A percentile compares a stretch with the other conserved stretches of the same genome.
Evolutionary conservation across 2,888 invertebrate genomes (phyloP).

Genomic region (Eupithecia exiguata): DNA sequence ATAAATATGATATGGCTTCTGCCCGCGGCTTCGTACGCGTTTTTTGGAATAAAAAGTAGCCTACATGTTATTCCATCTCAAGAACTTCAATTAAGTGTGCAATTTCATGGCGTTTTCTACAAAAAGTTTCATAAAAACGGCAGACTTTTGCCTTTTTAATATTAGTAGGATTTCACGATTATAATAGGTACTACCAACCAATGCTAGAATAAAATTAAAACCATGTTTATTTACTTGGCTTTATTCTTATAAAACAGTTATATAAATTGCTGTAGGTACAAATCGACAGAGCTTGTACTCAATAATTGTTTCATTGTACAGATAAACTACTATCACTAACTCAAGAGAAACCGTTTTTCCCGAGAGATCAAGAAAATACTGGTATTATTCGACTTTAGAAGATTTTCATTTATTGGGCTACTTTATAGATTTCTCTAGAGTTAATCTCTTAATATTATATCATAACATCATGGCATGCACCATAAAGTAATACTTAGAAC

Average conservation of each 20-base stretch:
- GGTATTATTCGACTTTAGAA: slow-evolving; percentile 27
- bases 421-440: slow-evolving; percentile 21
- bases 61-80: too few relatives aligned
- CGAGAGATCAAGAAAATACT: slow-evolving; percentile 42
- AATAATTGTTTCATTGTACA: slow-evolving; percentile 28
- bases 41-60: too few relatives aligned
- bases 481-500: slow-evolving; percentile 12
- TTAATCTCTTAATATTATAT: slow-evolving; percentile 17
- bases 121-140: too few relatives aligned
- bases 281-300: slow-evolving; percentile 57
- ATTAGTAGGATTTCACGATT: not conserved
- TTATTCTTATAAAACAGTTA: slow-evolving; percentile 78
- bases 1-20: too few relatives aligned
- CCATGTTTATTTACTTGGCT: slow-evolving; percentile 64
- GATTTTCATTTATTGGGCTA: slow-evolving; percentile 34
- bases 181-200: not conserved
- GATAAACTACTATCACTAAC: slow-evolving; percentile 19
- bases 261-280: slow-evolving; percentile 76
- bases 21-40: too few relatives aligned
- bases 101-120: too few relatives aligned
- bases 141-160: too few relatives aligned
- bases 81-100: too few relatives aligned
- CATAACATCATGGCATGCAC: slow-evolving; percentile 25
- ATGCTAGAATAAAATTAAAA: not conserved
- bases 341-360: slow-evolving; percentile 33